Conservation (phyloP, 2,113 vertebrate genomes). For the Nothocercus julius region DNA sequence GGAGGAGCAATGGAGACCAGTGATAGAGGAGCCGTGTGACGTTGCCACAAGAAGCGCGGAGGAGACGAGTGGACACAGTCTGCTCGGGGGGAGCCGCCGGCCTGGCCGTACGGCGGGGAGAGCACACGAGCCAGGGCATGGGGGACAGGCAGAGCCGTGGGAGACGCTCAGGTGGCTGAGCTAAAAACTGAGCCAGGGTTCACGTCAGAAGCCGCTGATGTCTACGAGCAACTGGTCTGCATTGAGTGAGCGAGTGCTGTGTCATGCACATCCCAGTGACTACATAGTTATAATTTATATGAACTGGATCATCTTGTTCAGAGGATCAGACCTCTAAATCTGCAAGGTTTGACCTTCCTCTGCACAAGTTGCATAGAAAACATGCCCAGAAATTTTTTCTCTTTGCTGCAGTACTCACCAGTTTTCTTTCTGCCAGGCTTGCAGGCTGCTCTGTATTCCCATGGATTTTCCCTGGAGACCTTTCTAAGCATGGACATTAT, state of each 20-base stretch:
- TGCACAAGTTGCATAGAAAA: background rate
- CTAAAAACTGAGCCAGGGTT: background rate
- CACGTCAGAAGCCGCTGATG: background rate
- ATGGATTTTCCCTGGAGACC: background rate
- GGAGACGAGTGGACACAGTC: background rate
- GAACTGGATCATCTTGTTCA: background rate
- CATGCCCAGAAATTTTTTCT: background rate
- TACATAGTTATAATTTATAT: background rate
- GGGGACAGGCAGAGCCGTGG: background rate
- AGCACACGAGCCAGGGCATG: background rate
- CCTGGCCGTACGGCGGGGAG: background rate
- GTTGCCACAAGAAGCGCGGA: background rate
- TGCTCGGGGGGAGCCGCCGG: rapidly evolving
- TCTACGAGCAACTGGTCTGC: background rate
- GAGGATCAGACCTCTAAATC: background rate
- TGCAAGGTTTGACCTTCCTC: background rate
- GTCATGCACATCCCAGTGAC: background rate
- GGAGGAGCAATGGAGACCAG: background rate
- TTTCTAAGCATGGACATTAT: background rate
- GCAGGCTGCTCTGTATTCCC: background rate
- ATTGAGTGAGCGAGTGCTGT: background rate
- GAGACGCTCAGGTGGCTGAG: background rate
- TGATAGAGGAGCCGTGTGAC: background rate
- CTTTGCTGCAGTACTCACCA: background rate
- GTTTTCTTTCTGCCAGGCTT: background rate